A percentile compares a stretch with the other conserved stretches of the same genome.
These are phyloP conservation scores for Yponomeuta plumbellus DNA, from an alignment of 2,888 invertebrate genomes.

Conservation along the genomic window DNA sequence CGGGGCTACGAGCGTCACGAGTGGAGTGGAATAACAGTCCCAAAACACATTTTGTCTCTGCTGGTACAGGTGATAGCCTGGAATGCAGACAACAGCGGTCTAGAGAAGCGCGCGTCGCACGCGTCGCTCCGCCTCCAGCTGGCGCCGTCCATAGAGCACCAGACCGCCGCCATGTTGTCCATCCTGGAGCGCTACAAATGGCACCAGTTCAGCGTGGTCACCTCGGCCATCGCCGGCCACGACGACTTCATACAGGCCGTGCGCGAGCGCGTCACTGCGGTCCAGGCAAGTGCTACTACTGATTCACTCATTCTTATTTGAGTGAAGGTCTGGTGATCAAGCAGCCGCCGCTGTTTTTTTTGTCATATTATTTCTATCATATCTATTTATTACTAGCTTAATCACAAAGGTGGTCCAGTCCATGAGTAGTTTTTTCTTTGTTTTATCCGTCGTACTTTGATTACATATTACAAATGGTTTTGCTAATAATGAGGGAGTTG, in stretches of 20 bases:
- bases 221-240: slow-evolving; percentile 95
- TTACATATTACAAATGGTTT: too few species aligned
- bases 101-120: slow-evolving; percentile 87
- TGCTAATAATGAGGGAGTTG: too few species aligned
- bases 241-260: slow-evolving; percentile 97
- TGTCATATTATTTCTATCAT: too few species aligned
- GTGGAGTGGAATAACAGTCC: too few species aligned
- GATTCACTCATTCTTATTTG: too few species aligned
- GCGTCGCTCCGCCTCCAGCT: slow-evolving; percentile 93
- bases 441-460: too few species aligned
- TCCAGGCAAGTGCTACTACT: slow-evolving; percentile 76
- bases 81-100: slow-evolving; percentile 98
- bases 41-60: neutral
- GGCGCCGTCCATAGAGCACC: slow-evolving; percentile 97
- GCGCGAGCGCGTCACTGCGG: slow-evolving; percentile 88
- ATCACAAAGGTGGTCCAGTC: too few species aligned
- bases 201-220: slow-evolving; percentile 96
- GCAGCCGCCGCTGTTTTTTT: too few species aligned
- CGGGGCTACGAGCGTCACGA: too few species aligned
- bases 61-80: slow-evolving; percentile 87
- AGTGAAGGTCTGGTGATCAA: too few species aligned
- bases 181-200: slow-evolving; percentile 96
- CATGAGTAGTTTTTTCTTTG: too few species aligned
- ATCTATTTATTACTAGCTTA: too few species aligned
- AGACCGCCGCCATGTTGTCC: slow-evolving; percentile 96